These are phyloP conservation scores for Pocillopora damicornis DNA, from an alignment of 64 coral and sea anemone species.

Conservation along the genomic window DNA sequence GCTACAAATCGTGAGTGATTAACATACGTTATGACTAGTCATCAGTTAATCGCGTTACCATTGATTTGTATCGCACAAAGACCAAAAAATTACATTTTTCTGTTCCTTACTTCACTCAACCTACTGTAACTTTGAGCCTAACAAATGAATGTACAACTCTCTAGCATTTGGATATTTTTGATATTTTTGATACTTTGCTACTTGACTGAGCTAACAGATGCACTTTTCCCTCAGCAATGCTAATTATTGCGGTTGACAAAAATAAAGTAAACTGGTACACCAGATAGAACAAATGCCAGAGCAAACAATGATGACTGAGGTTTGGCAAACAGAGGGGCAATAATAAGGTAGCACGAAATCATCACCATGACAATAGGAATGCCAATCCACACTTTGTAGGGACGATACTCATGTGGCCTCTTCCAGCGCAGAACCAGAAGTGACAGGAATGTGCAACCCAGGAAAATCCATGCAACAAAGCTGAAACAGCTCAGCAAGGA, in stretches of 20 bases:
- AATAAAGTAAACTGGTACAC: slow-evolving; percentile 51
- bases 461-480: slow-evolving; percentile 69
- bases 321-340: slow-evolving; percentile 54
- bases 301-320: slow-evolving; percentile 52
- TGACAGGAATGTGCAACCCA: slow-evolving; percentile 57
- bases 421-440: slow-evolving; percentile 70
- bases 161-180: too few relatives aligned
- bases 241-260: slow-evolving; percentile 33
- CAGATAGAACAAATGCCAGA: slow-evolving; percentile 48
- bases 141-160: too few relatives aligned
- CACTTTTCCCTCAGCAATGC: too few relatives aligned
- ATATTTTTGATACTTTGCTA: too few relatives aligned
- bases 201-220: too few relatives aligned
- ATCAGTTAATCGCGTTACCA: too few relatives aligned
- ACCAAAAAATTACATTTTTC: too few relatives aligned
- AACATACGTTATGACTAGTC: too few relatives aligned
- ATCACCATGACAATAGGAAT: slow-evolving; percentile 60
- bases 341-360: slow-evolving; percentile 59
- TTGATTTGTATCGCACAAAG: too few relatives aligned
- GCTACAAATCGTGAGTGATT: too few relatives aligned
- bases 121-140: too few relatives aligned
- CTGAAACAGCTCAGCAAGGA: slow-evolving; percentile 63
- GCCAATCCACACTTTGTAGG: slow-evolving; percentile 69
- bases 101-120: too few relatives aligned
- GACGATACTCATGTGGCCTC: slow-evolving; percentile 43